These are phyloP conservation scores for Dasysyrphus albostriatus DNA, from an alignment of 2,888 invertebrate species.

Conservation along the genomic window DNA sequence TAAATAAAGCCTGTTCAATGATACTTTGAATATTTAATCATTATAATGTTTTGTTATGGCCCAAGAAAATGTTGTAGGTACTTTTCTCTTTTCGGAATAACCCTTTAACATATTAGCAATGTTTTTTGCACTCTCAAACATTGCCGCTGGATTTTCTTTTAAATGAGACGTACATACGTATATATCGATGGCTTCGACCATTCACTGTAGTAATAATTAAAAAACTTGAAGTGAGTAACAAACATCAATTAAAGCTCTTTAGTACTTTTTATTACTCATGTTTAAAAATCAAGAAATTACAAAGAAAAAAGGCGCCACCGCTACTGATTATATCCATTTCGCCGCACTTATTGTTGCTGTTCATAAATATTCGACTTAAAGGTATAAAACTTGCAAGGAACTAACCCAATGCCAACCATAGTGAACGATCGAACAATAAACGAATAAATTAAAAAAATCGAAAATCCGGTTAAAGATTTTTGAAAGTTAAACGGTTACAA, in stretches of 20 bases:
- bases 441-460: conserved; percentile 29
- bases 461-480: conserved; percentile 67
- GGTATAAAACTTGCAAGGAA: conserved; percentile 10
- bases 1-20: too few relatives aligned
- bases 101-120: background rate
- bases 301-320: background rate
- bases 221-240: background rate
- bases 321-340: background rate
- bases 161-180: background rate
- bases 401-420: conserved; percentile 3
- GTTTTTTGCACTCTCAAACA: background rate
- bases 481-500: conserved; percentile 67
- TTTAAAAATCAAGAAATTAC: background rate
- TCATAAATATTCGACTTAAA: conserved; percentile 6
- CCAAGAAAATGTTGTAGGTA: too few relatives aligned
- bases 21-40: too few relatives aligned
- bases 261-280: background rate
- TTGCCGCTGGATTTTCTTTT: too few relatives aligned
- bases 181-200: background rate
- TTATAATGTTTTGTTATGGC: too few relatives aligned
- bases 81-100: too few relatives aligned
- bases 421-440: conserved; percentile 9
- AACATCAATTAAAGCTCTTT: background rate
- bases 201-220: background rate
- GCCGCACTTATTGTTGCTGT: conserved; percentile 1